A percentile compares a stretch with the other conserved stretches of the same genome.
Conservation (phyloP, 2,797 vertebrate species). For the Trachurus trachurus region DNA sequence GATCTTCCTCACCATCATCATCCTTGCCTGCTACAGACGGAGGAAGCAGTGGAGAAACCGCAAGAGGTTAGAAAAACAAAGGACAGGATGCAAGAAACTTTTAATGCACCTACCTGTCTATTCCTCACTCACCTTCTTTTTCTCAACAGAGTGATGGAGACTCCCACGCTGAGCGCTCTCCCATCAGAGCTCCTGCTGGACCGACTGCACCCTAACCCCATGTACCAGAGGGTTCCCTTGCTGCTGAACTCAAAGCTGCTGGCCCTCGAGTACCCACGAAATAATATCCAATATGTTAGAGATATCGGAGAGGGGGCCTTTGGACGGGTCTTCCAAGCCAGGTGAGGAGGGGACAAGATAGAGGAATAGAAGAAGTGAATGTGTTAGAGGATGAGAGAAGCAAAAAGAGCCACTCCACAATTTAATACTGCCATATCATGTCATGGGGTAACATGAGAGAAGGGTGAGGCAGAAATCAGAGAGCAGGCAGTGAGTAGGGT, state of each 20-base stretch:
- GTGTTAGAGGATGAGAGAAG: not conserved
- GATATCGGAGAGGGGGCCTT: slow-evolving; percentile 99
- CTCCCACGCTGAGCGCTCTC: slow-evolving; percentile 90
- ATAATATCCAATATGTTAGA: slow-evolving; percentile 97
- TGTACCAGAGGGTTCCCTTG: slow-evolving; percentile 97
- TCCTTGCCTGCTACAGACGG: slow-evolving; percentile 88
- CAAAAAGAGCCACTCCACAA: not conserved
- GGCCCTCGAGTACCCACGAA: slow-evolving; percentile 95
- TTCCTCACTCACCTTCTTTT: not conserved
- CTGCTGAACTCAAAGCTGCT: slow-evolving; percentile 96
- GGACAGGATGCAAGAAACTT: not conserved
- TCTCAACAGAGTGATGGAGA: slow-evolving; percentile 87
- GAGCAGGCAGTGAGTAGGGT: not conserved
- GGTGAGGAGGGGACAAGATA: slow-evolving; percentile 78
- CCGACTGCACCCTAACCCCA: slow-evolving; percentile 96
- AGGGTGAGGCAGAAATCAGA: not conserved
- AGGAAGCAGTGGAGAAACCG: slow-evolving; percentile 89
- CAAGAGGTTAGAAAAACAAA: slow-evolving; percentile 88
- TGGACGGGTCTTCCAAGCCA: slow-evolving; percentile 97
- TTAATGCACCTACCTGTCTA: not conserved
- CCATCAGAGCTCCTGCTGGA: slow-evolving; percentile 96
- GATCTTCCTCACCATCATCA: slow-evolving; percentile 83
- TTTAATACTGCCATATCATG: not conserved
- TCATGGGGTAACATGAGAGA: slow-evolving; percentile 5
- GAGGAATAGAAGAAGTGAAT: no score